Evolutionary conservation across 1,140 invertebrate genomes (phyloP), one percentile per base, ranked within the genome.

Genomic region (Lordiphosa collinella): DNA sequence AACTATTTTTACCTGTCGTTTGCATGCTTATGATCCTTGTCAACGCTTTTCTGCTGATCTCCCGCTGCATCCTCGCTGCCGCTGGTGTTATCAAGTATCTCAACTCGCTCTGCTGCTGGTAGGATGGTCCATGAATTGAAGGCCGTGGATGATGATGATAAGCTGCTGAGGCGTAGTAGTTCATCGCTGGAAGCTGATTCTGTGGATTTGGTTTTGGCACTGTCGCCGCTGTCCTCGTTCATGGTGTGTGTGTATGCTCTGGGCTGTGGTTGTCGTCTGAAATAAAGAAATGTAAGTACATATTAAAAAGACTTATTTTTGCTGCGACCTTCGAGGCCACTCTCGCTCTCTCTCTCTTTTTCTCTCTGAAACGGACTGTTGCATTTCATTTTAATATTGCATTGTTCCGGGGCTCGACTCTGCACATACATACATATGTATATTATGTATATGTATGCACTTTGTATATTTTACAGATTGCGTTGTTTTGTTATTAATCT

Each of bases 71-170:
- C 51, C 0, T 50, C 38, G 4, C 47, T 40, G 35, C 25, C 29
- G 13, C 16, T 36, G 29, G 2, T 44, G 11, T 32, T 44, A 5
- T 64, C 65, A 12, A 69, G 50, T 8, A 57, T 9, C 5, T 76
- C 54, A 31, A 79, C 51, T 37, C 46, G 41, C 5, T 54, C 63
- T 8, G 59, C 46, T 22, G 72, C 46, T 29, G 72, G 73, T 13
- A 76, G 18, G 29, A 76, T 76, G 11, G 73, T 76, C 73, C 73
- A 76, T 5, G 61, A 63, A 36, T 40, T 62, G 18, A 11, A 44
- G 32, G 5, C 51, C 41, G 7, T n/a, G 6, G 41, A 44, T 22
- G 59, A 62, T 16, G 71, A 70, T 11, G 59, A 76, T 14, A 62
- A 54, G 32, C 49, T 67, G 38, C 55, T 70, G 6, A 56, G 51